phyloP scores from a whole-genome alignment of 2,797 vertebrate genomes.

The Alauda arvensis region DNA sequence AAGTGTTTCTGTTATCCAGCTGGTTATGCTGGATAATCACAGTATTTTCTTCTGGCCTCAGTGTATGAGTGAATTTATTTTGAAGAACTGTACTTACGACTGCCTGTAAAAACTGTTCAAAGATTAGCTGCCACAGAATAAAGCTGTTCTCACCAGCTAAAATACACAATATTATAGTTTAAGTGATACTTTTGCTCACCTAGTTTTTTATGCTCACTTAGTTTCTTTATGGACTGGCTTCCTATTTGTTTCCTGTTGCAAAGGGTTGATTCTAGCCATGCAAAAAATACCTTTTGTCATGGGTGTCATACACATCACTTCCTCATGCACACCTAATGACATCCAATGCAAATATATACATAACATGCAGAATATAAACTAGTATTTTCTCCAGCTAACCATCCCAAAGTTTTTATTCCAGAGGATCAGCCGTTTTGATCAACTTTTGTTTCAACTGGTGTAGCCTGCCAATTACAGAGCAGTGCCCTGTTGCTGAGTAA shows the following conservation, averaged over 20 bases:
- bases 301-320: not conserved
- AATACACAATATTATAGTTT: not conserved
- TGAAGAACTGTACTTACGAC: not conserved
- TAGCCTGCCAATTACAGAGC: not conserved
- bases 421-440: not conserved
- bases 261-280: not conserved
- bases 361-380: not conserved
- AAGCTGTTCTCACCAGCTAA: not conserved
- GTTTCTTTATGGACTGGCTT: not conserved
- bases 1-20: not conserved
- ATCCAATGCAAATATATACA: not conserved
- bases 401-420: not conserved
- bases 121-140: not conserved
- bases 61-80: not conserved
- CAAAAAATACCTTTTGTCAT: not conserved
- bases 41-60: not conserved
- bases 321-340: not conserved
- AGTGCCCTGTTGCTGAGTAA: not conserved
- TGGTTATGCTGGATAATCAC: not conserved
- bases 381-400: not conserved
- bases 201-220: not conserved
- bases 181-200: not conserved
- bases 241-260: not conserved
- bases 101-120: not conserved
- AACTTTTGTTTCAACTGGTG: not conserved